phyloP scores from a whole-genome alignment of 2,797 vertebrate genomes.

The Halcyon leucocephala region DNA sequence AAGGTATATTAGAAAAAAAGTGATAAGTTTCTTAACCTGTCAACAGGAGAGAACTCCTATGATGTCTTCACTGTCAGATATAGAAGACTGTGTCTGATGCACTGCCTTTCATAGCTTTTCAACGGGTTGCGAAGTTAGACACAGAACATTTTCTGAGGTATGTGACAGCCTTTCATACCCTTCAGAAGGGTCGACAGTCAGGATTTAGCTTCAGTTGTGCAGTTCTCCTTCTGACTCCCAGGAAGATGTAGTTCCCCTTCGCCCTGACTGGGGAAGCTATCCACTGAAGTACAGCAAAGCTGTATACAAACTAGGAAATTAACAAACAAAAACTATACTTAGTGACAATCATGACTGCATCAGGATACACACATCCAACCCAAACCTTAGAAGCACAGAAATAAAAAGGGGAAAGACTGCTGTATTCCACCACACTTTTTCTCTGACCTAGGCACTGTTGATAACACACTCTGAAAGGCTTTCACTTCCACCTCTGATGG shows the following conservation, averaged over 20 bases:
- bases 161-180: slow-evolving; percentile 69
- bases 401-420: slow-evolving; percentile 55
- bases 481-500: slow-evolving; percentile 24
- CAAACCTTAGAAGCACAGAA: slow-evolving; percentile 60
- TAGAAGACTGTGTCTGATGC: slow-evolving; percentile 37
- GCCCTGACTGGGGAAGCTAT: slow-evolving; percentile 75
- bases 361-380: slow-evolving; percentile 69
- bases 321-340: slow-evolving; percentile 76
- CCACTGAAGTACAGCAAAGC: slow-evolving; percentile 74
- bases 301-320: slow-evolving; percentile 75
- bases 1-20: slow-evolving; percentile 35
- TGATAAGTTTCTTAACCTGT: slow-evolving; percentile 62
- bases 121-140: slow-evolving; percentile 5
- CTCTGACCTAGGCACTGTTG: neutral
- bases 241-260: slow-evolving; percentile 72
- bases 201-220: slow-evolving; percentile 70
- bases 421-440: slow-evolving; percentile 16
- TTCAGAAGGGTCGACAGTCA: slow-evolving; percentile 72
- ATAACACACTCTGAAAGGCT: slow-evolving; percentile 63
- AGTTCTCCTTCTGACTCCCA: slow-evolving; percentile 72
- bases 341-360: slow-evolving; percentile 68
- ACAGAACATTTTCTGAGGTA: slow-evolving; percentile 46
- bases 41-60: slow-evolving; percentile 58
- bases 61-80: slow-evolving; percentile 60
- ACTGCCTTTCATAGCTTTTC: slow-evolving; percentile 59